Evolutionary conservation across 2,797 vertebrate species (phyloP).

Genomic region (Gorsachius magnificus): DNA sequence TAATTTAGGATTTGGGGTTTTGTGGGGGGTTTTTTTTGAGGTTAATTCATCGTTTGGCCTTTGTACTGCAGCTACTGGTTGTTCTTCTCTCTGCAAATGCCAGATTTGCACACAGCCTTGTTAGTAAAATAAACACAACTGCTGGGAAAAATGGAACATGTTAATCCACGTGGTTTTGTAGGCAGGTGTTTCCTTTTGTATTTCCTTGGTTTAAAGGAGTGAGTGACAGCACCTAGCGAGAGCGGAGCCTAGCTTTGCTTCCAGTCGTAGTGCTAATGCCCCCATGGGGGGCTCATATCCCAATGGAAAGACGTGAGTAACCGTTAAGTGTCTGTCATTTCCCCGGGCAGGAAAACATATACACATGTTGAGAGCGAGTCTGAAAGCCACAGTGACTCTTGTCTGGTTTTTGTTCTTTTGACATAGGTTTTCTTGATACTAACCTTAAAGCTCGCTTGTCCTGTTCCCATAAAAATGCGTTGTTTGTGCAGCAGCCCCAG

Average conservation of each 20-base stretch:
- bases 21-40: neutral
- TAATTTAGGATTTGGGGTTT: neutral
- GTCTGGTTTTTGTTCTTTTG: slow-evolving; percentile 6
- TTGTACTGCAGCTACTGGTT: slow-evolving; percentile 15
- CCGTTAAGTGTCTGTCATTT: neutral
- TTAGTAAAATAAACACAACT: slow-evolving; percentile 38
- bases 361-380: neutral
- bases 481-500: neutral
- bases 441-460: neutral
- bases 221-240: neutral
- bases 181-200: slow-evolving; percentile 39
- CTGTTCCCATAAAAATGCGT: neutral
- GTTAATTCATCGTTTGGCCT: slow-evolving; percentile 30
- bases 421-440: neutral
- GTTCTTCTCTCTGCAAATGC: neutral
- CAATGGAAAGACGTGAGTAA: neutral
- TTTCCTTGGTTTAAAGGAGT: neutral
- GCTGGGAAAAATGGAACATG: neutral
- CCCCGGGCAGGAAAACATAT: neutral
- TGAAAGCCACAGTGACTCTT: neutral
- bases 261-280: neutral
- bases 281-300: rapidly evolving
- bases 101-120: slow-evolving; percentile 8
- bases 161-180: slow-evolving; percentile 14
- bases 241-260: neutral